Evolutionary conservation across 53 echinoderm and acorn worm species (phyloP).

Genomic region (Pentamera pediparva): DNA sequence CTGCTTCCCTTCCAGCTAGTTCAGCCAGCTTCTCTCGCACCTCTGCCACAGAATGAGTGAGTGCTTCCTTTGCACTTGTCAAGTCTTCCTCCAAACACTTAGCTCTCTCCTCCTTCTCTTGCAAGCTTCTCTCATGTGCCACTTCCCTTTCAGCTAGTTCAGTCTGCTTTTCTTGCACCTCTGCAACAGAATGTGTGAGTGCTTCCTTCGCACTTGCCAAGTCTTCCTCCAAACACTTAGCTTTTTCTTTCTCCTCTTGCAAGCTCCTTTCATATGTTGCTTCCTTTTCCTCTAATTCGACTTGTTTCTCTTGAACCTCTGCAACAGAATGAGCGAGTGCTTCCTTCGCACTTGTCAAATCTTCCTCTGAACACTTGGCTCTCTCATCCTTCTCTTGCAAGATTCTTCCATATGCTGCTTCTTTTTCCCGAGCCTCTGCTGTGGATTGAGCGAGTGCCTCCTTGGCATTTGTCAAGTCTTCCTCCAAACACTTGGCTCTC

Average conservation of each 20-base stretch:
- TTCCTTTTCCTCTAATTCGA: too few relatives aligned
- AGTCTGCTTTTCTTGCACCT: neutral
- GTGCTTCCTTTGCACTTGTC: neutral
- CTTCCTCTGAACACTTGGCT: too few relatives aligned
- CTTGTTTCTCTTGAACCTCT: too few relatives aligned
- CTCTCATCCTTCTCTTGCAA: too few relatives aligned
- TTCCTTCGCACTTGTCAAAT: too few relatives aligned
- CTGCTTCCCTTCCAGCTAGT: too few relatives aligned
- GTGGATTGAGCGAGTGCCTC: neutral
- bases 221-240: slow-evolving; percentile 31
- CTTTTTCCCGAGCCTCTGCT: neutral
- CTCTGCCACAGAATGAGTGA: neutral
- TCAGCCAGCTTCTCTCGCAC: too few relatives aligned
- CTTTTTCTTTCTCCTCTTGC: too few relatives aligned
- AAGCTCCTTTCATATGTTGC: too few relatives aligned
- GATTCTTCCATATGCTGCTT: too few relatives aligned
- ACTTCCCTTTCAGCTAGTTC: too few relatives aligned
- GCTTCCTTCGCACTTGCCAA: neutral
- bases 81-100: slow-evolving; percentile 34
- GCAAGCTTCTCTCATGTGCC: neutral
- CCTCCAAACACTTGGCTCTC: slow-evolving; percentile 28
- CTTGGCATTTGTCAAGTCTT: slow-evolving; percentile 11
- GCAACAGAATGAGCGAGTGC: too few relatives aligned
- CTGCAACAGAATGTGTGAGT: neutral
- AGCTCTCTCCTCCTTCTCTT: slow-evolving; percentile 8